A percentile compares a stretch with the other conserved stretches of the same genome.
Conservation (phyloP, 2,113 vertebrate genomes). For the Tetrax tetrax region DNA sequence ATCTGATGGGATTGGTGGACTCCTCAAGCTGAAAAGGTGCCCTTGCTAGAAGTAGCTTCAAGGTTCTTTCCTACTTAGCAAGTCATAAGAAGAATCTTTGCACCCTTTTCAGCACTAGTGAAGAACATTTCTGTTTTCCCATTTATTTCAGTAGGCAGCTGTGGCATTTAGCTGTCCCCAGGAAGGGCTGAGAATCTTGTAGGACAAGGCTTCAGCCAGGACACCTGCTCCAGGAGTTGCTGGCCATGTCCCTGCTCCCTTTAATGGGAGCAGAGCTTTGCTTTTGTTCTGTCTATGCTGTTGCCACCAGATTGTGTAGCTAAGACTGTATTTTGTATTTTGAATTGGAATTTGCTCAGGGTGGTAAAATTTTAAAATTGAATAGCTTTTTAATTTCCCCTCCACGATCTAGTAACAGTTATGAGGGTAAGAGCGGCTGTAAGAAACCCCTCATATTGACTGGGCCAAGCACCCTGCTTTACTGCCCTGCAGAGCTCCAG, state of each 20-base stretch:
- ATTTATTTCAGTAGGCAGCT: background rate
- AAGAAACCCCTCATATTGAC: background rate
- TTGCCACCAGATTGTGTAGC: background rate
- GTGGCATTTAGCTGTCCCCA: background rate
- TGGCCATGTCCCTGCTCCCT: background rate
- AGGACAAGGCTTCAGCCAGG: background rate
- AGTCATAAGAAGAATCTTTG: background rate
- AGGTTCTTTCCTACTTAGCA: background rate
- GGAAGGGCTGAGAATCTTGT: background rate
- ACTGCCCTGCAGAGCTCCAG: background rate
- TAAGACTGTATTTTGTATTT: background rate
- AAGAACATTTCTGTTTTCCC: background rate
- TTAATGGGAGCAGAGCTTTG: background rate
- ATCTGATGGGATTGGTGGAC: background rate
- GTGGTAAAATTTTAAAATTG: background rate
- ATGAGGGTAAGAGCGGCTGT: background rate
- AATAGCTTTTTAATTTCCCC: background rate
- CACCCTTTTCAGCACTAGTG: background rate
- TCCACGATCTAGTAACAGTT: background rate
- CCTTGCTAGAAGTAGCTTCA: background rate
- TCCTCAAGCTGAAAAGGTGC: background rate
- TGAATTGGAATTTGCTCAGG: background rate
- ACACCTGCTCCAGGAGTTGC: background rate
- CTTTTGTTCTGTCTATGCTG: background rate
- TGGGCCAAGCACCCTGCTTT: background rate